These are phyloP conservation scores for Danaus melanippus DNA, from an alignment of 1,140 invertebrate genomes.

Conservation along the genomic window DNA sequence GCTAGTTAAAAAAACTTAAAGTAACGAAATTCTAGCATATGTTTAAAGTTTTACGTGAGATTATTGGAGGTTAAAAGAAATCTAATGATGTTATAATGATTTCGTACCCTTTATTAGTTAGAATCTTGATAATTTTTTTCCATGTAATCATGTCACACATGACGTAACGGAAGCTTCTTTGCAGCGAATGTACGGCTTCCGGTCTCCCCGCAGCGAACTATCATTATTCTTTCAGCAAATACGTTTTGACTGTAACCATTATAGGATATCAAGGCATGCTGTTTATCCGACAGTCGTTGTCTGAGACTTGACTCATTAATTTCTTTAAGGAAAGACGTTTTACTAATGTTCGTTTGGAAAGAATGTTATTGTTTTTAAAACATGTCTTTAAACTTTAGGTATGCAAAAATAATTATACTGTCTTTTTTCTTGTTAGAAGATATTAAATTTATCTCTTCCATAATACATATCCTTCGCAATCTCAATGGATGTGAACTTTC, in stretches of 20 bases:
- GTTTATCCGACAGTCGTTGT: conserved; percentile 13
- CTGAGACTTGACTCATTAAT: conserved; percentile 6
- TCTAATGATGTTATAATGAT: conserved; percentile 14
- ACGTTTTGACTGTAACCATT: conserved; percentile 62
- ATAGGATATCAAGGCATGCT: conserved; percentile 23
- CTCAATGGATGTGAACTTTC: too few relatives aligned
- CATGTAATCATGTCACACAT: conserved; percentile 27
- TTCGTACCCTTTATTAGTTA: conserved; percentile 15
- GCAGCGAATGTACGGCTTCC: conserved; percentile 54
- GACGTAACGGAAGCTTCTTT: conserved; percentile 48
- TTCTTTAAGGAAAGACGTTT: conserved; percentile 1
- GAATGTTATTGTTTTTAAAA: too few relatives aligned
- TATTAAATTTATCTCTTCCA: too few relatives aligned
- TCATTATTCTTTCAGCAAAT: conserved; percentile 68
- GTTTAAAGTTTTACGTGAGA: too few relatives aligned
- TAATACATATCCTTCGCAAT: too few relatives aligned
- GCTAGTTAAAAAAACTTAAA: too few relatives aligned
- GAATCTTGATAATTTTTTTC: conserved; percentile 17
- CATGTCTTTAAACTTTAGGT: too few relatives aligned
- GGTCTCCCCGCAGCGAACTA: conserved; percentile 43
- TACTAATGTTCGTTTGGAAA: too few relatives aligned
- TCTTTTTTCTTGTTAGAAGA: too few relatives aligned
- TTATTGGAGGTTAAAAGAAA: too few relatives aligned
- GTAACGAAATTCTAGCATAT: too few relatives aligned
- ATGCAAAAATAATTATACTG: too few relatives aligned